Evolutionary conservation across 2,888 invertebrate genomes (phyloP).

Genomic region (Metallyticus violacea): DNA sequence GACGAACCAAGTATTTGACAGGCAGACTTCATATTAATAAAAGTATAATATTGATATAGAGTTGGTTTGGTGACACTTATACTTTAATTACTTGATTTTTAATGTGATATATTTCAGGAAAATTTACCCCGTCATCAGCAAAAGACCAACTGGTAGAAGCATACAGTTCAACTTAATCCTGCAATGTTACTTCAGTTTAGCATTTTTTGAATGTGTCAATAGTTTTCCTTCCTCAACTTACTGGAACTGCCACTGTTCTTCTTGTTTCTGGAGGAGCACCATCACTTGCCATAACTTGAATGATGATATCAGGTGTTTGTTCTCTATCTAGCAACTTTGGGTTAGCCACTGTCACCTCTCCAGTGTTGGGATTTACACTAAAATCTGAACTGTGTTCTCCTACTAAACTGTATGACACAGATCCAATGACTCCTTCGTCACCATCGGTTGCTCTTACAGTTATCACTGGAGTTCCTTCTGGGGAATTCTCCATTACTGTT

Average conservation of each 20-base stretch:
- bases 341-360: slow-evolving; percentile 72
- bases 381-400: slow-evolving; percentile 75
- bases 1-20: too few species aligned
- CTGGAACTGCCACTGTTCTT: slow-evolving; percentile 71
- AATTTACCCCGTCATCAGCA: too few species aligned
- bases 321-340: slow-evolving; percentile 78
- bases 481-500: slow-evolving; percentile 71
- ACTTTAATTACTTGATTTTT: too few species aligned
- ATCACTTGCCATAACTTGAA: slow-evolving; percentile 80
- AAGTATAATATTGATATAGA: too few species aligned
- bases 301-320: slow-evolving; percentile 61
- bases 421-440: slow-evolving; percentile 77
- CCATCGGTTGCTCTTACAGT: slow-evolving; percentile 73
- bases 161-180: too few species aligned
- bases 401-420: slow-evolving; percentile 71
- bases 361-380: slow-evolving; percentile 65
- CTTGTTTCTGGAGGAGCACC: slow-evolving; percentile 68
- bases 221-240: slow-evolving; percentile 48
- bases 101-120: too few species aligned
- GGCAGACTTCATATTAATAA: too few species aligned
- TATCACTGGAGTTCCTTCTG: slow-evolving; percentile 67
- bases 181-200: too few species aligned
- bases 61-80: too few species aligned
- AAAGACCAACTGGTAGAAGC: too few species aligned
- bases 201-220: too few species aligned